phyloP scores from a whole-genome alignment of 2,888 invertebrate genomes.

The Calameuta idolon region DNA sequence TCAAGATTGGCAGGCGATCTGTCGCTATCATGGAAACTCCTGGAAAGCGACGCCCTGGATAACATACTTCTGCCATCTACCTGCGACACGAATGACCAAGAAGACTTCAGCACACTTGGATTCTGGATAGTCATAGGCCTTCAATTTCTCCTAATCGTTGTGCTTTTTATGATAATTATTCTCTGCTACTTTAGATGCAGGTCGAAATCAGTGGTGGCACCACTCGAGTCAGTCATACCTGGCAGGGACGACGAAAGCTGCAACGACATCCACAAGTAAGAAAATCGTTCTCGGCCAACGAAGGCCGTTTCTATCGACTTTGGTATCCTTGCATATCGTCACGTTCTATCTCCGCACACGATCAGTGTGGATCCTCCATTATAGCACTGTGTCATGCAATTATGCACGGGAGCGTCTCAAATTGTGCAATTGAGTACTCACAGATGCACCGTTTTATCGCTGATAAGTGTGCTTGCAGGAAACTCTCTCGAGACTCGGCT shows the following conservation, averaged over 20 bases:
- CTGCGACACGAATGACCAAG: neutral
- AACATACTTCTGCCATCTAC: neutral
- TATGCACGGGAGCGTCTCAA: neutral
- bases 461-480: neutral
- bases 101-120: neutral
- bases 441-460: neutral
- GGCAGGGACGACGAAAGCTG: neutral
- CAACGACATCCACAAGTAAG: neutral
- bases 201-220: neutral
- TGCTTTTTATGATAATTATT: neutral
- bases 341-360: constrained; percentile 44
- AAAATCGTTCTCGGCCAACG: constrained; percentile 12
- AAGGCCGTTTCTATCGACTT: constrained; percentile 33
- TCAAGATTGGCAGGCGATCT: neutral
- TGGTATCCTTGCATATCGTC: constrained; percentile 49
- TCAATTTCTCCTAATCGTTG: neutral
- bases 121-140: neutral
- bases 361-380: constrained; percentile 26
- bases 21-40: neutral
- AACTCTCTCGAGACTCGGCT: neutral
- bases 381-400: constrained; percentile 18
- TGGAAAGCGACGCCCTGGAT: neutral
- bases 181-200: neutral
- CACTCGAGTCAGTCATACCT: neutral
- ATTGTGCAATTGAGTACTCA: neutral